Conservation (phyloP, 2,113 vertebrate genomes). For the Notarius quadriscutis region DNA sequence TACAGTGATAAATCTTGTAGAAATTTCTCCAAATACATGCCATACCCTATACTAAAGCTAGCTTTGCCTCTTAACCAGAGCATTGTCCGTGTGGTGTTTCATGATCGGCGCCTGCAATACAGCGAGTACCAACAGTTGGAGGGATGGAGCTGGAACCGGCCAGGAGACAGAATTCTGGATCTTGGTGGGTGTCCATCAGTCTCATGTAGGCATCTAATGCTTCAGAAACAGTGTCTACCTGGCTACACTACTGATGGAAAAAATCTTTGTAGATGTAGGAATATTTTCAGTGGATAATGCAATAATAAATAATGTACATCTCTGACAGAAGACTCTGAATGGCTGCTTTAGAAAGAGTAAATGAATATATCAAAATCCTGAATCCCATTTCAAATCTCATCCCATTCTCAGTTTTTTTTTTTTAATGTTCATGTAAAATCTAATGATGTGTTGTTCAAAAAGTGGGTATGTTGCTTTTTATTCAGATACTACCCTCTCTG, state of each 20-base stretch:
- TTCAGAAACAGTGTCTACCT: not conserved
- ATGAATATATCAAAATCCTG: not conserved
- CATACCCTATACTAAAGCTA: conserved; percentile 15
- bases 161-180: conserved; percentile 91
- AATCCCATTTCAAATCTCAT: not conserved
- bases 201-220: not conserved
- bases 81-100: conserved; percentile 90
- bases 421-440: too few relatives aligned
- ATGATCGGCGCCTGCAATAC: conserved; percentile 91
- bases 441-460: not conserved
- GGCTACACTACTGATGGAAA: not conserved
- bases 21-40: not conserved
- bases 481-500: conserved; percentile 89
- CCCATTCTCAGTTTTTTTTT: too few relatives aligned
- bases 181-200: conserved; percentile 76
- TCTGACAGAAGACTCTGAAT: not conserved
- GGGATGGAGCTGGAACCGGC: conserved; percentile 93
- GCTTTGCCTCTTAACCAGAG: conserved; percentile 74
- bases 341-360: not conserved
- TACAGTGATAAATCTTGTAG: not conserved
- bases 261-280: not conserved
- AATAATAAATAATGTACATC: not conserved
- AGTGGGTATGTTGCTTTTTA: conserved; percentile 59
- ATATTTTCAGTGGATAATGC: not conserved
- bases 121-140: conserved; percentile 93